Evolutionary conservation across 2,888 invertebrate species (phyloP), one percentile per base, ranked within the genome.

Genomic region (Resseliella maxima): DNA sequence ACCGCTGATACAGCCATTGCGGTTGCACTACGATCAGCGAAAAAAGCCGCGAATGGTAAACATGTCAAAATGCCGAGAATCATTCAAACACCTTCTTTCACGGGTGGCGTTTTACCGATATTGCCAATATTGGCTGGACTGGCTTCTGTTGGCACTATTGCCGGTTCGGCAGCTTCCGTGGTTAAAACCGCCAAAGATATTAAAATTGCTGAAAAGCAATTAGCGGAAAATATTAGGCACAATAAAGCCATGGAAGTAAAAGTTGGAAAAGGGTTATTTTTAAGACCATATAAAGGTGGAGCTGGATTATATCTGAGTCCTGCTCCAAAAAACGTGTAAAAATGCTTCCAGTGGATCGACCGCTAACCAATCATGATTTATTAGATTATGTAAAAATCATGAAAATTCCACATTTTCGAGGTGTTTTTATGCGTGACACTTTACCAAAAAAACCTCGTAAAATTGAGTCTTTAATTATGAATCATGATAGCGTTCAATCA

Each of bases 201-300:
- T 2, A 89, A 89, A 87, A 87, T 86, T 86, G 90, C 89, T 10
- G 88, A 88, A 88, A 87, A 89, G 87, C 86, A 89, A 87, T 59
- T 24, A 8, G 87, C 89, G 64, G 87, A 88, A 36, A 90, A 91
- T 88, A 88, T 87, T 38, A 86, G 89, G 10, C 90, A 90, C 87
- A 90, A 91, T 87, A 87, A 88, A 88, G 87, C 87, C n/a, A 90
- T 90, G 89, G 90, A 91, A 89, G 88, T 89, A 85, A 72, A 72
- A 36, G 2, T 38, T 27, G 85, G 85, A 5, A 41, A 31, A 2
- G 85, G 85, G 5, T 27, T 88, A 88, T 85, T 54, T 88, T 27
- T 88, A n/a, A 88, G 88, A 88, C 88, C 2, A 88, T 88, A 85
- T 87, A 87, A 83, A 87, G 90, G 90, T 12, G 88, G 87, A 41